Evolutionary conservation across 2,888 invertebrate species (phyloP), one percentile per base, ranked within the genome.

Genomic region (Lepetodrilus schrolli): DNA sequence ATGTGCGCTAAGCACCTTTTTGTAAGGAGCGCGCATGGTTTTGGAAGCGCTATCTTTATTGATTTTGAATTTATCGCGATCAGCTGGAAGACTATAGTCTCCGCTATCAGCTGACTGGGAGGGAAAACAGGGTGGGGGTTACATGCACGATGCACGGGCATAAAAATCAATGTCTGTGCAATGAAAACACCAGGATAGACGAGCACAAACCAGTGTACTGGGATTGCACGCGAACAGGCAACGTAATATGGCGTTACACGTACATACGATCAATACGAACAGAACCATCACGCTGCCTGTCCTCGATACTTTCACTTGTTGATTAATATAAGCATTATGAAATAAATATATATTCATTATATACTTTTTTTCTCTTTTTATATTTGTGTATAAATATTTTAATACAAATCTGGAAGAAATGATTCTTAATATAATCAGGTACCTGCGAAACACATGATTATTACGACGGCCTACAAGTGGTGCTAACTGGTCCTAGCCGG

Each of bases 131-230:
- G n/a, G 43, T 1, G n/a, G 17, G 58, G 17, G 13, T 34, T 43
- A 58, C 58, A 26, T 58, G 58, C 58, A 58, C 26, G 26, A 34
- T 58, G 58, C 58, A 58, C 58, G 34, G 34, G 26, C 30, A 10
- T 23, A n/a, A 58, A 58, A 58, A 58, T 58, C 58, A 58, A 58
- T 58, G 26, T 23, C 34, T 58, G n/a, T 17, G 30, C 58, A 58
- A 34, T 17, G 17, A 58, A 26, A 30, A 58, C 58, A 30, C 17
- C 26, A 58, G 17, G 58, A 30, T 17, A 30, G 58, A 30, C 10
- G 58, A 23, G 58, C 58, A 30, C 30, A 34, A 30, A 34, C 58
- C 17, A 58, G 58, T 58, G 34, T 58, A 34, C 13, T 34, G 58
- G 58, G 58, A 58, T 30, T 58, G 58, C 58, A 30, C 58, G 58